phyloP scores from a whole-genome alignment of 2,888 invertebrate species.

The Pristionchus japonicus region DNA sequence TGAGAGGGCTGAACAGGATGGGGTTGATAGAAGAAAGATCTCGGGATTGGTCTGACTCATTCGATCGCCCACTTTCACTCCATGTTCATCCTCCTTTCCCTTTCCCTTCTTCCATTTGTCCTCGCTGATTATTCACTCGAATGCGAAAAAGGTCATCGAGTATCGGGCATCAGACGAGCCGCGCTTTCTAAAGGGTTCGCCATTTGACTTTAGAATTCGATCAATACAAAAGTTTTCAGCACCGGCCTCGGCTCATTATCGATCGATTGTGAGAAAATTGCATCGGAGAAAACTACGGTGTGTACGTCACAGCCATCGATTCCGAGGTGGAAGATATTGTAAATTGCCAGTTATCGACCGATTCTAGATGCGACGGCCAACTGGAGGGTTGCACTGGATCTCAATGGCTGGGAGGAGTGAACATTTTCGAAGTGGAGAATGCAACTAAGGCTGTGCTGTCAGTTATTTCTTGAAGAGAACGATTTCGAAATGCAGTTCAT shows the following conservation, averaged over 20 bases:
- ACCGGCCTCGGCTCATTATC: slow-evolving; percentile 48
- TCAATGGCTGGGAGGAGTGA: slow-evolving; percentile 72
- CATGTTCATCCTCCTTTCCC: slow-evolving; percentile 26
- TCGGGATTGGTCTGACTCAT: slow-evolving; percentile 13
- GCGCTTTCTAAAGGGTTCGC: not conserved
- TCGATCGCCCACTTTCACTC: not conserved
- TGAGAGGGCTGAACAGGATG: slow-evolving; percentile 13
- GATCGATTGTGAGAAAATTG: slow-evolving; percentile 64
- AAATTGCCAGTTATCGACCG: not conserved
- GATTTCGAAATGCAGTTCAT: too few relatives aligned
- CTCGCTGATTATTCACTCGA: slow-evolving; percentile 52
- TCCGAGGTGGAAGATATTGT: slow-evolving; percentile 45
- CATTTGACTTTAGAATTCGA: not conserved
- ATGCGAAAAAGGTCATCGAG: slow-evolving; percentile 61
- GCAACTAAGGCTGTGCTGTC: slow-evolving; percentile 69
- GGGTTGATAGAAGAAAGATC: not conserved
- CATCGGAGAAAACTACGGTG: slow-evolving; percentile 54
- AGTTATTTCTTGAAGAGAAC: slow-evolving; percentile 46
- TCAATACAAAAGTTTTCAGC: not conserved
- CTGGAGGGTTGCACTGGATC: slow-evolving; percentile 67
- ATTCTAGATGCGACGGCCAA: slow-evolving; percentile 56
- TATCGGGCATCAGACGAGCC: slow-evolving; percentile 57
- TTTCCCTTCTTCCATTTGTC: slow-evolving; percentile 6
- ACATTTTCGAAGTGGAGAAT: slow-evolving; percentile 71
- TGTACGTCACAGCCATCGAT: slow-evolving; percentile 61